These are phyloP conservation scores for Cotesia typhae DNA, from an alignment of 1,140 invertebrate species.

Conservation along the genomic window DNA sequence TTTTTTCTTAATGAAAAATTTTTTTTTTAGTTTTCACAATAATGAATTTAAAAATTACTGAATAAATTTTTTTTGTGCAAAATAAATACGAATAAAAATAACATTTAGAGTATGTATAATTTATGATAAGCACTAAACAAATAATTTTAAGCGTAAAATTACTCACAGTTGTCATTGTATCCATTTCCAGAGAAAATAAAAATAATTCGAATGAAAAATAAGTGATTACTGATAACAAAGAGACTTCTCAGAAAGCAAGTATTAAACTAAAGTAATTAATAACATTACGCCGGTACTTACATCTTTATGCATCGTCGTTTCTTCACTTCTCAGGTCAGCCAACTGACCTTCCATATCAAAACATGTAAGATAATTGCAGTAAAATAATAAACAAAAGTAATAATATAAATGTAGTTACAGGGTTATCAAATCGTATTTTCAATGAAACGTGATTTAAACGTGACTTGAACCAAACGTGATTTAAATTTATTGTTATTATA, in stretches of 20 bases:
- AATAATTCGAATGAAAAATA: not conserved
- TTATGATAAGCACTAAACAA: not conserved
- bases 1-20: too few relatives aligned
- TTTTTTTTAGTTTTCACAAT: too few relatives aligned
- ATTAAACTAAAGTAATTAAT: slow-evolving; percentile 42
- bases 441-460: slow-evolving; percentile 62
- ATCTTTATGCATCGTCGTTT: slow-evolving; percentile 58
- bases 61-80: too few relatives aligned
- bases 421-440: slow-evolving; percentile 46
- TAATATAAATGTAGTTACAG: not conserved
- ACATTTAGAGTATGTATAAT: not conserved
- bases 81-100: too few relatives aligned
- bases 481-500: slow-evolving; percentile 8
- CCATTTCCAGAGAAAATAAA: slow-evolving; percentile 46
- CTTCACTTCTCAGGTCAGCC: slow-evolving; percentile 56
- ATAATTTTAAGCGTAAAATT: slow-evolving; percentile 12
- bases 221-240: not conserved
- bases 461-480: slow-evolving; percentile 47
- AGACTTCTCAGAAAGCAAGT: slow-evolving; percentile 25
- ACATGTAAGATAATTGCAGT: slow-evolving; percentile 40
- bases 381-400: too few relatives aligned
- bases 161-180: slow-evolving; percentile 57
- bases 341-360: slow-evolving; percentile 61
- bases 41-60: too few relatives aligned
- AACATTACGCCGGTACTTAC: slow-evolving; percentile 55